Evolutionary conservation across 1,140 invertebrate genomes (phyloP), one percentile per base, ranked within the genome.

Genomic region (Hypothenemus hampei): DNA sequence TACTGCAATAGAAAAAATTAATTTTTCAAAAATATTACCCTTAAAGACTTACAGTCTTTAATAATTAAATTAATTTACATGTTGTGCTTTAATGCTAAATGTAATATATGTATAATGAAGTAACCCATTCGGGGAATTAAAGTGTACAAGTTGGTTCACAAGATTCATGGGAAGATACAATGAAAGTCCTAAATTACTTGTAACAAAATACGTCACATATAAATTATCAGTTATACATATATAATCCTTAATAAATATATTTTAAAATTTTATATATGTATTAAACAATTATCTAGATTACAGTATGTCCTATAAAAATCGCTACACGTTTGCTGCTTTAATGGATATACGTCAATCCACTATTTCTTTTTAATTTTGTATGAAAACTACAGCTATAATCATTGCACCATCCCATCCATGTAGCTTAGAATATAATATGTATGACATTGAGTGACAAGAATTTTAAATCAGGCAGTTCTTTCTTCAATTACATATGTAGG

Each of bases 381-480:
- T 51, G 49, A 51, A 51, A 51, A 43, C 49, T 51, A 51, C 48
- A 51, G 41, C 45, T 6, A 33, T 49, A 3, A 49, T 44, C 54
- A 57, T 57, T 57, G 46, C 54, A 57, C 54, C 39, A 39, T 50
- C 46, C 54, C 54, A 57, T 47, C 31, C 36, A 18, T 47, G 11
- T 11, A 35, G 44, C 10, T 46, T 48, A 48, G 22, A 48, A 18
- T 46, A 20, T 47, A 35, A 23, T 49, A 22, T 39, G 24, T 39
- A 24, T n/a, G 23, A 47, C 31, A 53, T 53, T 13, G n/a, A 15
- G 16, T 37, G 15, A 37, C 13, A 15, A 37, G n/a, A 37, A n/a
- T 29, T 29, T 29, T 29, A 55, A 53, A 56, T 59, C 51, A 59
- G 58, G 58, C 58, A 59, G 58, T 59, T 55, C 45, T 49, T 53